Percentiles rank a stretch among this genome's conserved stretches.
These are phyloP conservation scores for Sinonovacula constricta DNA, from an alignment of 1,140 invertebrate species.

Conservation along the genomic window DNA sequence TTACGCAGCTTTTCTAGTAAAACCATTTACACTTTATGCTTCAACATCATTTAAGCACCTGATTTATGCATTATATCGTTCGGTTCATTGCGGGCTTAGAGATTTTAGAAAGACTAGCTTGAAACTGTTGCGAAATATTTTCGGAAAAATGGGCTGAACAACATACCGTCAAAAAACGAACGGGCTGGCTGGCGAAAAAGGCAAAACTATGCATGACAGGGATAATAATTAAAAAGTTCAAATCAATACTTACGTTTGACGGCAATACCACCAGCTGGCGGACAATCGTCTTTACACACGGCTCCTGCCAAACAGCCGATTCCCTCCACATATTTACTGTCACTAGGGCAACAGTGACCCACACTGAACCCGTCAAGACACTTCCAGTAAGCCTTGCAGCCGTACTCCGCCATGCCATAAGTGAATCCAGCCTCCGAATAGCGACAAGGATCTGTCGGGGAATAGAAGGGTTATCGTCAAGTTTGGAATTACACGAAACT, in stretches of 20 bases:
- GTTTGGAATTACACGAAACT: not conserved
- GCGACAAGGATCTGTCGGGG: slow-evolving; percentile 18
- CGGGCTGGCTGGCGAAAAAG: not conserved
- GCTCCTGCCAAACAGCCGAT: slow-evolving; percentile 24
- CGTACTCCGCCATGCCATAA: slow-evolving; percentile 39
- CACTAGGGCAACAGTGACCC: slow-evolving; percentile 37
- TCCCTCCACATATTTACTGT: slow-evolving; percentile 42
- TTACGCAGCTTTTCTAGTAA: no score
- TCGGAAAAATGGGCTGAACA: not conserved
- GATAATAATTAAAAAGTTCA: no score
- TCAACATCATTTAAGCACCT: no score
- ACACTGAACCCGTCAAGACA: slow-evolving; percentile 41
- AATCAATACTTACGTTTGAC: slow-evolving; percentile 23
- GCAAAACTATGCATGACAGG: no score
- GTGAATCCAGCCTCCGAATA: slow-evolving; percentile 6
- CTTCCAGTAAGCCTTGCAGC: slow-evolving; percentile 42
- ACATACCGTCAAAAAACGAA: not conserved
- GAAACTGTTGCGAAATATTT: not conserved
- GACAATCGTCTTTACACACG: slow-evolving; percentile 27
- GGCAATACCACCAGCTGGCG: slow-evolving; percentile 29
- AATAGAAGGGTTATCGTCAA: no score
- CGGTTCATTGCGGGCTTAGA: no score
- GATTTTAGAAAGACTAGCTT: no score
- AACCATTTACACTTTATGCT: no score
- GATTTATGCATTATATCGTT: no score